phyloP scores from a whole-genome alignment of 2,797 vertebrate genomes.

The Poecilia velifera region DNA sequence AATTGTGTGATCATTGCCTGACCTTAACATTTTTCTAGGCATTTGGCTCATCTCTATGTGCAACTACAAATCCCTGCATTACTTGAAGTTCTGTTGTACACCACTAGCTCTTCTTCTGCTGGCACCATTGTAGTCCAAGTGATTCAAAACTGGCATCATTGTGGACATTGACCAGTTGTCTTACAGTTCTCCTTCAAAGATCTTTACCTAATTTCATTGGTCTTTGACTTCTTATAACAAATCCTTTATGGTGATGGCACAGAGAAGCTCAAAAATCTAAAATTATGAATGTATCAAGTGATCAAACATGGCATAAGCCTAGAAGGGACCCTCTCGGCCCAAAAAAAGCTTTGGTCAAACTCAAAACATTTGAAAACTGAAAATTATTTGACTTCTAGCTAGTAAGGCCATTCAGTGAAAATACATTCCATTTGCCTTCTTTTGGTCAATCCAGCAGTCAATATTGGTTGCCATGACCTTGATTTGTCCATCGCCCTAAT shows the following conservation, averaged over 20 bases:
- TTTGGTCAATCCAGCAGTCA: neutral
- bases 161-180: neutral
- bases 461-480: neutral
- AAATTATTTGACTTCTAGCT: neutral
- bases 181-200: neutral
- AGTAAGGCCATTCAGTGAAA: neutral
- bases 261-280: neutral
- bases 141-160: neutral
- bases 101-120: neutral
- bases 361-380: neutral
- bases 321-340: neutral
- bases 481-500: constrained; percentile 33
- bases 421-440: neutral
- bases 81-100: neutral
- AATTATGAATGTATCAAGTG: neutral
- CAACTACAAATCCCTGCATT: neutral
- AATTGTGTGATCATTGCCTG: neutral
- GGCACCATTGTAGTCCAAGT: neutral
- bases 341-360: neutral
- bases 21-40: neutral
- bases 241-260: neutral
- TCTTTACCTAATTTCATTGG: neutral
- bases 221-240: neutral
- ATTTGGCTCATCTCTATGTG: neutral
- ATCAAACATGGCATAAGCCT: neutral